A percentile compares a stretch with the other conserved stretches of the same genome.
phyloP scores from a whole-genome alignment of 2,797 vertebrate species.

The Lates japonicus region DNA sequence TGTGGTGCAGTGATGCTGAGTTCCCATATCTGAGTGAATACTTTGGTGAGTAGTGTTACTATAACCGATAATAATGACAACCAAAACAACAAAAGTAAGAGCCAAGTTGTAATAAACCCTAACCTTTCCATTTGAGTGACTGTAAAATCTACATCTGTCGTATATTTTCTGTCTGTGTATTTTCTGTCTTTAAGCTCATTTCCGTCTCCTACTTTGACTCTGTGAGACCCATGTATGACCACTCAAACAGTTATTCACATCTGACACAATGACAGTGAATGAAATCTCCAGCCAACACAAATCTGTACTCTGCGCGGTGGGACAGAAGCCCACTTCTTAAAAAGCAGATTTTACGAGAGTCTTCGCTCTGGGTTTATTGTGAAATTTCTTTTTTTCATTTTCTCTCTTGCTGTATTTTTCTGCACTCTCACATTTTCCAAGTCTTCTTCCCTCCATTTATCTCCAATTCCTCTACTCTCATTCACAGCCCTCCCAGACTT shows the following conservation, averaged over 20 bases:
- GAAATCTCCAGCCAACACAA: constrained; percentile 67
- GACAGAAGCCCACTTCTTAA: constrained; percentile 63
- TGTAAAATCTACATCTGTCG: not conserved
- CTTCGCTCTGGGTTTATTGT: constrained; percentile 49
- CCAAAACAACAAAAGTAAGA: not conserved
- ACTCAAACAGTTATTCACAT: constrained; percentile 48
- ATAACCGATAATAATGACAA: not conserved
- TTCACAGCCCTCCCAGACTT: constrained; percentile 9
- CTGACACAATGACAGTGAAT: constrained; percentile 55
- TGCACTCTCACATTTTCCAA: constrained; percentile 67
- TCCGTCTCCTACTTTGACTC: constrained; percentile 15
- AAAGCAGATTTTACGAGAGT: constrained; percentile 67
- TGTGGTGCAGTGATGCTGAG: not conserved
- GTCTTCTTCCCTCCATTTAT: constrained; percentile 51
- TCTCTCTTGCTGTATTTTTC: constrained; percentile 26
- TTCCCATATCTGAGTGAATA: not conserved
- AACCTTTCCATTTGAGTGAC: not conserved
- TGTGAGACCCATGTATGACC: constrained; percentile 29
- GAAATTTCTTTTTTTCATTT: constrained; percentile 7
- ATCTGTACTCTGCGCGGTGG: constrained; percentile 52
- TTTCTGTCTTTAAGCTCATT: constrained; percentile 1
- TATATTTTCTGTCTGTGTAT: too few species aligned
- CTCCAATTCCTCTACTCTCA: constrained; percentile 18
- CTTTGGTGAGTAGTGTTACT: not conserved
- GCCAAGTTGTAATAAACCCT: not conserved